Conservation (phyloP, 2,888 invertebrate species). For the Balanococcus diminutus region DNA sequence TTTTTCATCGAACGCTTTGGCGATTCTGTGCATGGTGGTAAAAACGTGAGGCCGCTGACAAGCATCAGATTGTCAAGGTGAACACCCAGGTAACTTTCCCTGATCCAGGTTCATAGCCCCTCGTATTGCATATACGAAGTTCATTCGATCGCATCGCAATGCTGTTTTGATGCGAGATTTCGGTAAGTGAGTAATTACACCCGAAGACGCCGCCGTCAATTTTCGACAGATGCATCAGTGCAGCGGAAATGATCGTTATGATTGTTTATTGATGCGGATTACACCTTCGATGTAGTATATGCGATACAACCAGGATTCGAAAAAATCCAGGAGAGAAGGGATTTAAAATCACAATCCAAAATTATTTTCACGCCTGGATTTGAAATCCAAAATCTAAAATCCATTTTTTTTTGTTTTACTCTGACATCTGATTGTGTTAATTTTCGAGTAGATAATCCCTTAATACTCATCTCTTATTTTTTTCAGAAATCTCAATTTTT, state of each 20-base stretch:
- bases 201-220: neutral
- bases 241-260: neutral
- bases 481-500: too few species aligned
- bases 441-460: too few species aligned
- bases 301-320: too few species aligned
- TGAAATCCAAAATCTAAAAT: too few species aligned
- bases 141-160: slow-evolving; percentile 18
- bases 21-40: slow-evolving; percentile 49
- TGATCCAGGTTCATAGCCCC: slow-evolving; percentile 54
- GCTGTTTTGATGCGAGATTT: neutral
- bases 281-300: too few species aligned
- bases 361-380: too few species aligned
- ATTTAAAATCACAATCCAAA: too few species aligned
- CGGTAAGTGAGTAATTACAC: neutral
- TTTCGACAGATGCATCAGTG: neutral
- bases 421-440: too few species aligned
- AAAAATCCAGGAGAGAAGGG: too few species aligned
- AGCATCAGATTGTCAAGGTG: slow-evolving; percentile 53
- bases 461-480: too few species aligned
- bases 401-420: too few species aligned
- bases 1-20: slow-evolving; percentile 51
- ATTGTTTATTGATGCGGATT: too few species aligned
- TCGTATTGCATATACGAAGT: slow-evolving; percentile 36
- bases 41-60: slow-evolving; percentile 49
- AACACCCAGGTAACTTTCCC: slow-evolving; percentile 55